phyloP scores from a whole-genome alignment of 2,797 vertebrate species.

The Myotis planiceps region DNA sequence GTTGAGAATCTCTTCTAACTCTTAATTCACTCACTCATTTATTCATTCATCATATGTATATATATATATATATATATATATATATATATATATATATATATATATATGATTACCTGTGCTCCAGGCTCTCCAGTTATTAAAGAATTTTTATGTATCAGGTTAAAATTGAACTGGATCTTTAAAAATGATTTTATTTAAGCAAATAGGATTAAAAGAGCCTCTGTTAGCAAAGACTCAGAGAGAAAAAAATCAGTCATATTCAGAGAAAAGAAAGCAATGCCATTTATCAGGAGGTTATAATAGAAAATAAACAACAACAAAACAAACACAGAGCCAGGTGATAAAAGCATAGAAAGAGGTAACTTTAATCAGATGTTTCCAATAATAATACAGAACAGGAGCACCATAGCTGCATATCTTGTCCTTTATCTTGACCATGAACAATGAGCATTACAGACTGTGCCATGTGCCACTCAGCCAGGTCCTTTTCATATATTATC shows the following conservation, averaged over 20 bases:
- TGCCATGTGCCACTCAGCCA: background rate
- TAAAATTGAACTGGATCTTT: background rate
- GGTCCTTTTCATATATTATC: background rate
- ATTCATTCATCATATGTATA: background rate
- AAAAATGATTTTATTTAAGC: constrained; percentile 3
- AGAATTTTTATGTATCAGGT: background rate
- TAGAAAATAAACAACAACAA: background rate
- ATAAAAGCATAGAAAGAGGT: background rate
- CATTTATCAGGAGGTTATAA: background rate
- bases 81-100: background rate
- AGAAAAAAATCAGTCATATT: background rate
- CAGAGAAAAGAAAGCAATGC: background rate
- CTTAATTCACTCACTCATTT: background rate
- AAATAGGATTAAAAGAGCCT: background rate
- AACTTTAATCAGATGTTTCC: background rate
- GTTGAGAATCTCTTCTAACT: background rate
- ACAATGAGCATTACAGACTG: background rate
- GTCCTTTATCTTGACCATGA: background rate
- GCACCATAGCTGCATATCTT: background rate
- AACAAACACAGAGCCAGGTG: background rate
- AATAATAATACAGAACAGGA: background rate
- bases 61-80: background rate
- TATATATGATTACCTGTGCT: background rate
- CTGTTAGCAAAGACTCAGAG: background rate
- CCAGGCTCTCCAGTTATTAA: background rate